Percentiles rank a stretch among this genome's conserved stretches.
phyloP scores from a whole-genome alignment of 2,888 invertebrate genomes.

The Gryllus longicercus region DNA sequence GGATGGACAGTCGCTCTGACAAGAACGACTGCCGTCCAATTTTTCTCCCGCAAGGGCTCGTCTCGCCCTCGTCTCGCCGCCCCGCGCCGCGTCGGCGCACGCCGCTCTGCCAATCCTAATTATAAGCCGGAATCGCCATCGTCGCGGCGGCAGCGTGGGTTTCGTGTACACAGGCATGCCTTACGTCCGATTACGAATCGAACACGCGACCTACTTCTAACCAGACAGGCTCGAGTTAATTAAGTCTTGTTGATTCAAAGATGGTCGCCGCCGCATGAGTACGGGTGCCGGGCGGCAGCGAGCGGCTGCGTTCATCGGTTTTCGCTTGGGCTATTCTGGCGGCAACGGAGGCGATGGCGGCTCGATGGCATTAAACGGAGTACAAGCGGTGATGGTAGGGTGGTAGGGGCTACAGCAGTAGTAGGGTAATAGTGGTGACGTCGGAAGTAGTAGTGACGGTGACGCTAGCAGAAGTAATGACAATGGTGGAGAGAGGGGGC shows the following conservation, averaged over 20 bases:
- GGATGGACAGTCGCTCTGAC: background rate
- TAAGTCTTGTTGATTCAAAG: slow-evolving; percentile 17
- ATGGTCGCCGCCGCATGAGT: background rate
- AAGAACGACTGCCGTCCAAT: background rate
- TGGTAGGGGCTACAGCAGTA: too few species aligned
- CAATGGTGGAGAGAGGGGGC: too few species aligned
- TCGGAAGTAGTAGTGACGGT: too few species aligned
- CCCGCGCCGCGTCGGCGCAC: background rate
- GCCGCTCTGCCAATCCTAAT: background rate
- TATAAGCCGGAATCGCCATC: background rate
- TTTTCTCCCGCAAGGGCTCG: background rate
- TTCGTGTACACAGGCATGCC: background rate
- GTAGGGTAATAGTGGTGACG: too few species aligned
- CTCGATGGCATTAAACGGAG: too few species aligned
- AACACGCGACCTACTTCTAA: background rate
- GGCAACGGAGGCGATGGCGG: too few species aligned
- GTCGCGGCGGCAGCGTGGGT: background rate
- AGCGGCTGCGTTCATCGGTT: background rate
- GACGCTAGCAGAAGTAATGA: too few species aligned
- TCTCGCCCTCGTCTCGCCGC: too few species aligned
- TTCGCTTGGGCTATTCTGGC: background rate
- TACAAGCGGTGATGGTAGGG: too few species aligned
- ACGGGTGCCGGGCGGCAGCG: background rate
- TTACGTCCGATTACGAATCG: background rate
- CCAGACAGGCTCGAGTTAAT: background rate